phyloP scores from a whole-genome alignment of 2,113 vertebrate genomes.

The Hyla sarda region DNA sequence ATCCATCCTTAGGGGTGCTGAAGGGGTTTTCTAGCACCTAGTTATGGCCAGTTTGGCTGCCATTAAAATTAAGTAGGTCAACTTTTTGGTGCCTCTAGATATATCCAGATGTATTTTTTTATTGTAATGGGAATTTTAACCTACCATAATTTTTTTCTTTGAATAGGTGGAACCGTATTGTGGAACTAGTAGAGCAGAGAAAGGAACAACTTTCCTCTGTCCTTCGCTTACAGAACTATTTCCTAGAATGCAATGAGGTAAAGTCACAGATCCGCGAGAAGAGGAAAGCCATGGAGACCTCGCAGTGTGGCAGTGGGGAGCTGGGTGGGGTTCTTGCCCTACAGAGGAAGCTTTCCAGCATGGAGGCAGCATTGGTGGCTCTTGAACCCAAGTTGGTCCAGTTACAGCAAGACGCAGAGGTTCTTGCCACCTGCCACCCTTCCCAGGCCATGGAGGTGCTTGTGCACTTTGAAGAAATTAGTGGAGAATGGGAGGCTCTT shows the following conservation, averaged over 20 bases:
- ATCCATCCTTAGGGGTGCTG: too few relatives aligned
- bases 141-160: neutral
- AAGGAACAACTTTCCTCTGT: conserved; percentile 84
- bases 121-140: too few relatives aligned
- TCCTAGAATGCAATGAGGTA: conserved; percentile 89
- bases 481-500: conserved; percentile 89
- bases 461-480: conserved; percentile 85
- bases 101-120: too few relatives aligned
- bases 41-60: too few relatives aligned
- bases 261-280: conserved; percentile 89
- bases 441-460: conserved; percentile 81
- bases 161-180: conserved; percentile 93
- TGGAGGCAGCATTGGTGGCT: conserved; percentile 87
- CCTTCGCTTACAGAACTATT: conserved; percentile 90
- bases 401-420: conserved; percentile 86
- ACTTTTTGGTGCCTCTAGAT: too few relatives aligned
- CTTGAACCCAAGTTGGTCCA: conserved; percentile 87
- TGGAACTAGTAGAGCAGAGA: conserved; percentile 89
- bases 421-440: conserved; percentile 77
- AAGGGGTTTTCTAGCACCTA: too few relatives aligned
- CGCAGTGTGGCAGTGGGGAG: conserved; percentile 80
- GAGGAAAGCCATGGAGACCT: conserved; percentile 85
- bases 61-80: too few relatives aligned
- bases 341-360: conserved; percentile 87
- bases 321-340: conserved; percentile 82